These are phyloP conservation scores for Oxyteleia sp. DNA, from an alignment of 2,888 invertebrate species.

Conservation along the genomic window DNA sequence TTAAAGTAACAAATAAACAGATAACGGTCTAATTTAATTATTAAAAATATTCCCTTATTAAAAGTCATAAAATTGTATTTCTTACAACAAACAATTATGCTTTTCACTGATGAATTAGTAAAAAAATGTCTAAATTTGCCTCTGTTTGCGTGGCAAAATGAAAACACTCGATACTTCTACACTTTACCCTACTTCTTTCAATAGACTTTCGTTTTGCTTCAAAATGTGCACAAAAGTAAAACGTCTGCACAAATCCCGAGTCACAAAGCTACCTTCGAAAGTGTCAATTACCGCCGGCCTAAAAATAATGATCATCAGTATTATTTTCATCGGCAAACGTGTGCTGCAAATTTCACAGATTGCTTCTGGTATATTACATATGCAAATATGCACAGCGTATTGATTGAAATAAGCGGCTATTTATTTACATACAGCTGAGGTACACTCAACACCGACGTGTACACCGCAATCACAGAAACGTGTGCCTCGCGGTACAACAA, in stretches of 20 bases:
- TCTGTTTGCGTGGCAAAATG: too few relatives aligned
- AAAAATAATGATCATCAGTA: conserved; percentile 11
- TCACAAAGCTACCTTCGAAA: not conserved
- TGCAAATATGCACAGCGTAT: conserved; percentile 23
- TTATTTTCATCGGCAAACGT: conserved; percentile 13
- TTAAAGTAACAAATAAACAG: too few relatives aligned
- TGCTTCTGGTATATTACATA: conserved; percentile 12
- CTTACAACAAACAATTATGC: too few relatives aligned
- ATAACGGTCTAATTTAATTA: too few relatives aligned
- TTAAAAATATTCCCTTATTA: too few relatives aligned
- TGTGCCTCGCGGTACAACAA: conserved; percentile 3
- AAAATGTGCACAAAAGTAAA: not conserved
- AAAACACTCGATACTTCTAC: too few relatives aligned
- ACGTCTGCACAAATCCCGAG: not conserved
- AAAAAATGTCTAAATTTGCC: too few relatives aligned
- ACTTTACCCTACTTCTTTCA: too few relatives aligned
- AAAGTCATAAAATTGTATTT: too few relatives aligned
- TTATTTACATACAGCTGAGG: conserved; percentile 27
- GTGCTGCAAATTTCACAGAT: conserved; percentile 28
- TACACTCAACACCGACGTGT: conserved; percentile 18
- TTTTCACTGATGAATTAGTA: too few relatives aligned
- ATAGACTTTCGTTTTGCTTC: not conserved
- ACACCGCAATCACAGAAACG: not conserved
- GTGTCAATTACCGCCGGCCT: conserved; percentile 10
- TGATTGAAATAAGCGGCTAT: conserved; percentile 36